Base-by-base conservation (phyloP, 1,140 invertebrate species). In the Bombus vancouverensis region DNA sequence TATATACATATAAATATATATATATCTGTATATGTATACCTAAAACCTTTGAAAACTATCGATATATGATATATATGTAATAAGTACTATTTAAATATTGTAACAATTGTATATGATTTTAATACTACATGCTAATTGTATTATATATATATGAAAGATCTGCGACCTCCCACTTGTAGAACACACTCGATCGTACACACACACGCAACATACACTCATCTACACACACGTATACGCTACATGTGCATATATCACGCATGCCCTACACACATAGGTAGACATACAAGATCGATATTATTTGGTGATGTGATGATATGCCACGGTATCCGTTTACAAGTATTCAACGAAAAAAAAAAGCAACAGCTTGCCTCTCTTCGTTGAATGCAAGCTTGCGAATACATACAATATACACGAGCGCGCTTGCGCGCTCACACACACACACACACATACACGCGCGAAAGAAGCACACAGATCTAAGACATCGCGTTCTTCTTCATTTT, bases 41-140 rank as follows among this genome's bases (percentile, higher is more conserved):
- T 93, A 93, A 90, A 91, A 85, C 86, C 89, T 91, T 92, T 91
- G 90, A 93, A 92, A 92, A 91, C 91, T 93, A 93, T 92, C 90
- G 94, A 91, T 94, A 94, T 94, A 94, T 94, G 92, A 93, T 93
- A 94, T 94, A 94, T 93, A 94, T 95, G 93, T 95, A 95, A 95
- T 95, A 95, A 95, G 94, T 95, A 95, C 92, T 95, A 95, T 95
- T 95, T 95, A 95, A 95, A 95, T 94, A 95, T 95, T 95, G 94
- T 95, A 95, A 95, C 94, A 95, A 95, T 95, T 95, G 94, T 95
- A 95, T 95, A 95, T 95, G 94, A 95, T 95, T 95, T 95, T 95
- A 95, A 93, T 95, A 95, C 93, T 95, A 95, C 93, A 95, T 92
- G 94, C 94, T 95, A 94, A 95, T 95, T 95, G 95, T 95, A 95